Conservation (phyloP, 2,888 invertebrate genomes). For the Drosophila conformis region DNA sequence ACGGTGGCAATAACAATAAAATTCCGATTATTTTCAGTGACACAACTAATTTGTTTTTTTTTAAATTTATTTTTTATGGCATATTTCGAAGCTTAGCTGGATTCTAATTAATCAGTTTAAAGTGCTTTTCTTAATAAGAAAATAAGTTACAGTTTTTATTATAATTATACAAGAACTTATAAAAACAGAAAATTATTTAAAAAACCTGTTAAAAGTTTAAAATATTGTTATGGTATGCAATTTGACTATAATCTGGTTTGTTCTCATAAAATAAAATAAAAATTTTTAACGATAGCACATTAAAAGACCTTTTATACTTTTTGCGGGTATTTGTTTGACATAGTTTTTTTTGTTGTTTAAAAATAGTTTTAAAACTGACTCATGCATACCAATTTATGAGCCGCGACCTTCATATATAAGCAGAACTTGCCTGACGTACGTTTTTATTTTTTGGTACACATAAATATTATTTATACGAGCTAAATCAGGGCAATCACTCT, state of each 20-base stretch:
- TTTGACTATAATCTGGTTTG: not conserved
- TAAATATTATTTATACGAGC: not conserved
- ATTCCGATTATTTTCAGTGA: conserved; percentile 50
- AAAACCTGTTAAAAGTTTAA: not conserved
- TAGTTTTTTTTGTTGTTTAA: not conserved
- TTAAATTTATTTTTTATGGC: conserved; percentile 30
- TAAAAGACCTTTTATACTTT: not conserved
- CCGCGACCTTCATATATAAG: not conserved
- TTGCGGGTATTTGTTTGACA: not conserved
- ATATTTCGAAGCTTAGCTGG: conserved; percentile 5
- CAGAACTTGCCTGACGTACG: not conserved
- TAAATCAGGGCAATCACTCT: not conserved
- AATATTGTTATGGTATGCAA: not conserved
- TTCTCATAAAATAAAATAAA: not conserved
- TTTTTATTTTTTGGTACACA: not conserved
- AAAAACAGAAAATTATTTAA: not conserved
- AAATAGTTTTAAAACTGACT: conserved; percentile 2
- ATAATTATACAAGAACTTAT: not conserved
- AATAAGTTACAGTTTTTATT: not conserved
- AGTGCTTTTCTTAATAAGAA: not conserved
- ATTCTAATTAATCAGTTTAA: conserved; percentile 14
- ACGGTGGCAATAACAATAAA: conserved; percentile 60
- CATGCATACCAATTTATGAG: not conserved
- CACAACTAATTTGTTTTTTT: conserved; percentile 46
- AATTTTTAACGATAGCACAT: not conserved